These are phyloP conservation scores for Andrena flavipes DNA, from an alignment of 2,888 invertebrate species.

Conservation along the genomic window DNA sequence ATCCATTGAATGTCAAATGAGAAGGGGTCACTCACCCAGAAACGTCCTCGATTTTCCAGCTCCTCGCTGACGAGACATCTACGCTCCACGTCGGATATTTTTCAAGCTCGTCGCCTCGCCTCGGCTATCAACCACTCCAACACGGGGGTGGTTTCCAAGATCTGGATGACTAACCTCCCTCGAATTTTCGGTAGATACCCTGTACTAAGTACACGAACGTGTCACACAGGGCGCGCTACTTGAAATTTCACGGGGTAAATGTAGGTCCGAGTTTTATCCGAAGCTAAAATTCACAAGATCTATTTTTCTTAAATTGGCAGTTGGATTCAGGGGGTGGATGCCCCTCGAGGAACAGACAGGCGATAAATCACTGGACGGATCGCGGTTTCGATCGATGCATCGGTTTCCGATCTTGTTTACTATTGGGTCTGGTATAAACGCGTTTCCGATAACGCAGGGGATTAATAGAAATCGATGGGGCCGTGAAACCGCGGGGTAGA, in stretches of 20 bases:
- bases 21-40: conserved; percentile 53
- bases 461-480: conserved; percentile 52
- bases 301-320: neutral
- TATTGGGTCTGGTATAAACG: conserved; percentile 23
- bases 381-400: conserved; percentile 21
- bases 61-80: conserved; percentile 2
- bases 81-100: conserved; percentile 26
- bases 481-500: neutral
- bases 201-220: no score
- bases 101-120: neutral
- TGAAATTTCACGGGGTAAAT: no score
- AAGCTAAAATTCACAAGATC: no score
- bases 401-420: conserved; percentile 34
- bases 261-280: no score
- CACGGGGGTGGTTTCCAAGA: no score
- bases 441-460: conserved; percentile 43
- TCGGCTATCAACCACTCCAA: neutral
- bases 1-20: conserved; percentile 68
- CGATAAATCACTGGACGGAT: conserved; percentile 31
- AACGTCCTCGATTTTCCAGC: conserved; percentile 47
- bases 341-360: conserved; percentile 10
- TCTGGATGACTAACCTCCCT: no score
- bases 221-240: no score
- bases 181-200: no score
- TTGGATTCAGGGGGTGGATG: conserved; percentile 6